Evolutionary conservation across 2,888 invertebrate species (phyloP).

Genomic region (Ischnus inquisitorius): DNA sequence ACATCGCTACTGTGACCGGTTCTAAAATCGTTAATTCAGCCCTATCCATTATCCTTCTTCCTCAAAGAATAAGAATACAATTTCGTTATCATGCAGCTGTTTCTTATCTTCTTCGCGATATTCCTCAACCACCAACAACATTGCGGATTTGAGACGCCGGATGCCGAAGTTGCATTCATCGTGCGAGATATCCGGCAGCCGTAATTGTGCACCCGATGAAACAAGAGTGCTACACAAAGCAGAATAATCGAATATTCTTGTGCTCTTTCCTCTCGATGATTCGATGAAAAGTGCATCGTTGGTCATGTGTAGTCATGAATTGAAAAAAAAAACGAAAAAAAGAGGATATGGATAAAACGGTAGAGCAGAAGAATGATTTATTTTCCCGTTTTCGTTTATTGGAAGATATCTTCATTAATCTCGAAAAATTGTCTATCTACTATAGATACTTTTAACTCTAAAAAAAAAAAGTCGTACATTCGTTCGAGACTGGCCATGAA

Average conservation of each 20-base stretch:
- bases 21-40: conserved; percentile 78
- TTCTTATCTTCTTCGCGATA: conserved; percentile 1
- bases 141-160: background rate
- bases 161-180: conserved; percentile 30
- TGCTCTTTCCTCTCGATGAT: conserved; percentile 1
- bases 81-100: conserved; percentile 9
- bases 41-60: background rate
- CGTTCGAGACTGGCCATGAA: conserved; percentile 39
- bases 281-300: conserved; percentile 26
- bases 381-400: conserved; percentile 47
- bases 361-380: conserved; percentile 25
- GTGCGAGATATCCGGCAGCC: conserved; percentile 15
- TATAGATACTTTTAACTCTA: conserved; percentile 39
- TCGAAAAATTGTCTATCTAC: conserved; percentile 42
- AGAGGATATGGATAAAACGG: conserved; percentile 19
- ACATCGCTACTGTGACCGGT: conserved; percentile 80
- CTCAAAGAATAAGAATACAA: no score
- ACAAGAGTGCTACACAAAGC: conserved; percentile 37
- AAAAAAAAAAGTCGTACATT: conserved; percentile 43
- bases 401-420: conserved; percentile 32
- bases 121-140: conserved; percentile 19
- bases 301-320: background rate
- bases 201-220: conserved; percentile 31
- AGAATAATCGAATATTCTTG: conserved; percentile 19
- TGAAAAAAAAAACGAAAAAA: background rate